phyloP scores from a whole-genome alignment of 2,113 vertebrate species.

The Raja brachyura region DNA sequence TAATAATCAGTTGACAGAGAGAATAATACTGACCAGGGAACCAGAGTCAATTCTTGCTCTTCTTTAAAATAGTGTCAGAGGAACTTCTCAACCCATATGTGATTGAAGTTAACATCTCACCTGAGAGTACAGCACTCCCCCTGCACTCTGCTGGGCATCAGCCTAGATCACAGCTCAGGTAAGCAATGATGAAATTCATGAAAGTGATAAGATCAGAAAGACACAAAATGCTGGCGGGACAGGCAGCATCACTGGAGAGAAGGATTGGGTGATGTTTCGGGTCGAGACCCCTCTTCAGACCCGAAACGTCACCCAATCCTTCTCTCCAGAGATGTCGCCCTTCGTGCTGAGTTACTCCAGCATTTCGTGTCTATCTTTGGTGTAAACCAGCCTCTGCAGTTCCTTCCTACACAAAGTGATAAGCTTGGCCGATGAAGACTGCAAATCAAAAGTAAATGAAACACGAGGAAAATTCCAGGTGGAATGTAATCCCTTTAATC shows the following conservation, averaged over 20 bases:
- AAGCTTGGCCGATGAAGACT: not conserved
- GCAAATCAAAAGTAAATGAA: not conserved
- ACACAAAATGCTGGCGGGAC: too few relatives aligned
- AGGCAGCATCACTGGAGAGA: too few relatives aligned
- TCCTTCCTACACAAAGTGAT: not conserved
- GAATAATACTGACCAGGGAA: not conserved
- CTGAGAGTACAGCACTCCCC: not conserved
- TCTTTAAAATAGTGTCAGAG: too few relatives aligned
- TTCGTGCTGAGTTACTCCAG: too few relatives aligned
- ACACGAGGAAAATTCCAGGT: not conserved
- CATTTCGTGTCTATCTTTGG: too few relatives aligned
- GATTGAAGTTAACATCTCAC: not conserved
- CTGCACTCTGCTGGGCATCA: not conserved
- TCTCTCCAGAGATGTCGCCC: too few relatives aligned
- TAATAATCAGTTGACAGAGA: not conserved
- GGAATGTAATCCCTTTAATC: not conserved
- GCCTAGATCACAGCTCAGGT: not conserved
- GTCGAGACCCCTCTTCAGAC: too few relatives aligned
- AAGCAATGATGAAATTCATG: not conserved
- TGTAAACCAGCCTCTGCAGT: too few relatives aligned
- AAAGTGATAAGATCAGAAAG: not conserved
- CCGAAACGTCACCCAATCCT: too few relatives aligned
- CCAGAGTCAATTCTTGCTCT: too few relatives aligned
- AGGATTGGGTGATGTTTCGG: too few relatives aligned
- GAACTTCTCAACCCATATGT: too few relatives aligned